These are phyloP conservation scores for Potorous gilbertii DNA, from an alignment of 2,797 vertebrate genomes.

Conservation along the genomic window DNA sequence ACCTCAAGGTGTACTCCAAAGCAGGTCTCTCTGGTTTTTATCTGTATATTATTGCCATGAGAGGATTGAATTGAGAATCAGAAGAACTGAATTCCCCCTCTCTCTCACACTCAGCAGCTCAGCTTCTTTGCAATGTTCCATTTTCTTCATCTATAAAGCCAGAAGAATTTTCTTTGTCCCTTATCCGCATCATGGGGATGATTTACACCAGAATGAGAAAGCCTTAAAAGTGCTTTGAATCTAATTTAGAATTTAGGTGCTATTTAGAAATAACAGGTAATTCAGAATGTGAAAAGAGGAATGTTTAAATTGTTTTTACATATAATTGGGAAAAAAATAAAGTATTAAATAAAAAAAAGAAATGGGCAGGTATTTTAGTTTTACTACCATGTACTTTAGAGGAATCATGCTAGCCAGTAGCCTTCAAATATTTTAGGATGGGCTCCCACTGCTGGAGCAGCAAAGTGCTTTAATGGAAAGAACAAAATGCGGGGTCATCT, in stretches of 20 bases:
- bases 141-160: background rate
- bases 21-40: background rate
- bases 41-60: background rate
- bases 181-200: background rate
- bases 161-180: background rate
- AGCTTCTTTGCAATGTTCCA: background rate
- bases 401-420: background rate
- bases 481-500: background rate
- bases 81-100: conserved; percentile 18
- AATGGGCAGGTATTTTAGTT: background rate
- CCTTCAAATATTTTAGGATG: background rate
- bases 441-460: background rate
- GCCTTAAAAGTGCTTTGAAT: background rate
- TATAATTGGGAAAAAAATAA: background rate
- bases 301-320: background rate
- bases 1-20: background rate
- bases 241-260: too few species aligned
- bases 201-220: background rate
- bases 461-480: background rate
- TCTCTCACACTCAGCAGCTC: background rate
- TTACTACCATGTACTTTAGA: background rate
- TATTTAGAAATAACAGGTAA: background rate
- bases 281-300: background rate
- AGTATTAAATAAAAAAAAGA: background rate
- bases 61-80: background rate